Evolutionary conservation across 1,140 invertebrate species (phyloP).

Genomic region (Ericerus pela): DNA sequence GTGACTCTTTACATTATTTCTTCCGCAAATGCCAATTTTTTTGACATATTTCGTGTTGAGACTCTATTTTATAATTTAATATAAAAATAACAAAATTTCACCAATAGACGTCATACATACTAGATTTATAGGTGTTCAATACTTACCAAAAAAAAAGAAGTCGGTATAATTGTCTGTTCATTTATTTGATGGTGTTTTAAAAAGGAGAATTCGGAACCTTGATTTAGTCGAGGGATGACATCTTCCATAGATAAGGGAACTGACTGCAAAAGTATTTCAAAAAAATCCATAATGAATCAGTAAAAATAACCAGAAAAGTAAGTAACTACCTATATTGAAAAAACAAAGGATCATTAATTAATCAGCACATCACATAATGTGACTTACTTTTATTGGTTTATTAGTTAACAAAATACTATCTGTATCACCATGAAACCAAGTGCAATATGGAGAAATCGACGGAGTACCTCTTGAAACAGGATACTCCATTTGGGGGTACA

Average conservation of each 20-base stretch:
- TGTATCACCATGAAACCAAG: slow-evolving; percentile 2
- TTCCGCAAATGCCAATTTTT: no score
- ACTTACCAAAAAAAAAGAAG: neutral
- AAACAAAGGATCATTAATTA: neutral
- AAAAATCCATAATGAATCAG: neutral
- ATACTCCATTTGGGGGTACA: slow-evolving; percentile 7
- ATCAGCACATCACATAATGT: neutral
- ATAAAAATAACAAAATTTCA: no score
- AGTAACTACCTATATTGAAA: neutral
- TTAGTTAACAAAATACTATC: no score
- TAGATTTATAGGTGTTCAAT: no score
- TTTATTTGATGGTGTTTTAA: neutral
- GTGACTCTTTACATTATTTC: no score
- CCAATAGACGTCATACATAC: no score
- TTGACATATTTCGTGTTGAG: no score
- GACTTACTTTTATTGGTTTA: no score
- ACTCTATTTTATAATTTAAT: no score
- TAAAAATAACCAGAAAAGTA: neutral
- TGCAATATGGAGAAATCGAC: neutral
- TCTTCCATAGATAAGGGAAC: neutral
- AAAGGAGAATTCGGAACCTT: neutral
- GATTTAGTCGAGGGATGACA: neutral
- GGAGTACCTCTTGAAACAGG: slow-evolving; percentile 13
- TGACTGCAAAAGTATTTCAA: neutral
- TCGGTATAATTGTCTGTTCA: neutral